Percentiles rank a stretch among this genome's conserved stretches.
Evolutionary conservation across 2,797 vertebrate genomes (phyloP).

Genomic region (Sciaenops ocellatus): DNA sequence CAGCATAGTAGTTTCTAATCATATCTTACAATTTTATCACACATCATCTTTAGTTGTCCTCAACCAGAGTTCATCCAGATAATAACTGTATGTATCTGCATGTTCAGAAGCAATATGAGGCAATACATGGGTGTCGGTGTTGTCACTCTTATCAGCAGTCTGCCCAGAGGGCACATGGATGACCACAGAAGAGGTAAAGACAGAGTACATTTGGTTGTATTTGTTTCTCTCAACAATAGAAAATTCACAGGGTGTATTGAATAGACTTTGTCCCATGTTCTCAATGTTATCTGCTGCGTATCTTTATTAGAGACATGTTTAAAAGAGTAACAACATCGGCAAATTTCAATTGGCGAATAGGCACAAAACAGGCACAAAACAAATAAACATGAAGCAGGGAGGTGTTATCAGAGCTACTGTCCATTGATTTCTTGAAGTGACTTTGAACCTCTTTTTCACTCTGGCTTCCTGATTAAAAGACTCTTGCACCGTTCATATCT

Average conservation of each 20-base stretch:
- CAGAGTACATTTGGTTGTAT: not conserved
- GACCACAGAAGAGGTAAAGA: constrained; percentile 23
- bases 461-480: constrained; percentile 58
- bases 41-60: constrained; percentile 60
- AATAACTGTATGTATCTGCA: constrained; percentile 64
- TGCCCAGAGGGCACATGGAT: constrained; percentile 27
- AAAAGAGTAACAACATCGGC: constrained; percentile 45
- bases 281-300: constrained; percentile 23
- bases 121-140: constrained; percentile 49
- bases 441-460: constrained; percentile 72
- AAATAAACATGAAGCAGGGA: constrained; percentile 47
- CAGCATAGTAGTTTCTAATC: constrained; percentile 49
- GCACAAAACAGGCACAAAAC: not conserved
- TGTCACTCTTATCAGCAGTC: constrained; percentile 66
- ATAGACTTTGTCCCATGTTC: constrained; percentile 48
- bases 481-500: constrained; percentile 45
- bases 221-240: constrained; percentile 7
- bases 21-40: constrained; percentile 47
- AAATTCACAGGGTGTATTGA: not conserved
- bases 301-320: constrained; percentile 43
- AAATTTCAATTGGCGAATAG: constrained; percentile 65
- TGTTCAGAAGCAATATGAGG: constrained; percentile 73
- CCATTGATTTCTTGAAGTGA: constrained; percentile 68
- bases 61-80: constrained; percentile 73
- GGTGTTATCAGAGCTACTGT: constrained; percentile 78